A percentile compares a stretch with the other conserved stretches of the same genome.
phyloP scores from a whole-genome alignment of 2,888 invertebrate species.

The Drosophila austrosaltans region DNA sequence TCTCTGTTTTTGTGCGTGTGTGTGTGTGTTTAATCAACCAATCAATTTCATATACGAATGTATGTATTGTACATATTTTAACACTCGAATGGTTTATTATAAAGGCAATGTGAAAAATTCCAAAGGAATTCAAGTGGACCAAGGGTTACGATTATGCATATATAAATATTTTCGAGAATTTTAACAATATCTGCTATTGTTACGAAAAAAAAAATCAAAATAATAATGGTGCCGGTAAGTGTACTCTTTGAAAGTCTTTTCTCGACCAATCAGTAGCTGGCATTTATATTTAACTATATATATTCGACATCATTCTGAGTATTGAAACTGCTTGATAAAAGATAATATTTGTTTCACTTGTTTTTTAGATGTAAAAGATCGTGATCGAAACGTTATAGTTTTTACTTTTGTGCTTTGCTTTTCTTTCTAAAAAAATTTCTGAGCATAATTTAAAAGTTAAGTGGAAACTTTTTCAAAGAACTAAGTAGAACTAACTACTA shows the following conservation, averaged over 20 bases:
- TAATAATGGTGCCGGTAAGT: not conserved
- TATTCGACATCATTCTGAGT: too few relatives aligned
- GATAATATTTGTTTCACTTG: too few relatives aligned
- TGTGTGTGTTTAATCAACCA: slow-evolving; percentile 56
- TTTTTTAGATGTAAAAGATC: too few relatives aligned
- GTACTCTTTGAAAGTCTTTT: not conserved
- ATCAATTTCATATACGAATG: slow-evolving; percentile 54
- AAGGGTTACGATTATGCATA: slow-evolving; percentile 36
- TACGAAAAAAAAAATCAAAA: not conserved
- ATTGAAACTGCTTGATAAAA: too few relatives aligned
- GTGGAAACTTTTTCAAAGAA: too few relatives aligned
- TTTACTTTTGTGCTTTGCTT: too few relatives aligned
- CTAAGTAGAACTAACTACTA: too few relatives aligned
- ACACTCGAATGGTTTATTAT: slow-evolving; percentile 53
- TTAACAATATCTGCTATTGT: slow-evolving; percentile 13
- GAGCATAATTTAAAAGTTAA: too few relatives aligned
- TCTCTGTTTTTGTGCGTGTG: slow-evolving; percentile 1
- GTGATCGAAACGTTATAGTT: too few relatives aligned
- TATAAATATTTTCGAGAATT: slow-evolving; percentile 18
- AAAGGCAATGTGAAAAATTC: slow-evolving; percentile 54
- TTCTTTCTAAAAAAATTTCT: too few relatives aligned
- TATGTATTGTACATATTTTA: slow-evolving; percentile 55
- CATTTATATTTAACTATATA: too few relatives aligned
- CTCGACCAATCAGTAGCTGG: too few relatives aligned
- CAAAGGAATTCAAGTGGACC: slow-evolving; percentile 37